phyloP scores from a whole-genome alignment of 2,888 invertebrate genomes.

The Caenorhabditis sp. region DNA sequence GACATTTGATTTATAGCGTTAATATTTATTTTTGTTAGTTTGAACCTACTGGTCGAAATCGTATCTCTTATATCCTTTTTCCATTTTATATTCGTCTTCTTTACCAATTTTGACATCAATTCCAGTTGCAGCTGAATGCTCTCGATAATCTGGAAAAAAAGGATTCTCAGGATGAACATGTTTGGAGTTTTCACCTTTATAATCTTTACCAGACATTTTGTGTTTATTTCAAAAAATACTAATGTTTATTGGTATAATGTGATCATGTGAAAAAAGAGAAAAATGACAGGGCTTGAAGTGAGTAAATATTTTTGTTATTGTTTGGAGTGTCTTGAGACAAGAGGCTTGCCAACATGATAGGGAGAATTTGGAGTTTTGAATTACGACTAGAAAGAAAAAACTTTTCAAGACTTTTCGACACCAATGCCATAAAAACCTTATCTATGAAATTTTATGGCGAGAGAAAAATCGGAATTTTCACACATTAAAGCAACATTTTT shows the following conservation, averaged over 20 bases:
- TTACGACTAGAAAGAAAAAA: too few relatives aligned
- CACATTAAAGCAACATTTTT: too few relatives aligned
- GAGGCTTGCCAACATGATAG: too few relatives aligned
- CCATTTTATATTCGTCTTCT: not conserved
- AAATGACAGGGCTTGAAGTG: not conserved
- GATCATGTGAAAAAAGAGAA: not conserved
- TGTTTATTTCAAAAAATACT: not conserved
- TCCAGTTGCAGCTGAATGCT: not conserved
- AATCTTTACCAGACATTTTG: not conserved
- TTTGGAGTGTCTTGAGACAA: not conserved
- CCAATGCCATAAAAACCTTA: too few relatives aligned
- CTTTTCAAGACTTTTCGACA: too few relatives aligned
- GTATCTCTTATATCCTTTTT: slow-evolving; percentile 4
- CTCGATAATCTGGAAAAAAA: slow-evolving; percentile 9
- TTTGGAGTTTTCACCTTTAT: not conserved
- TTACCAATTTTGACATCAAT: not conserved
- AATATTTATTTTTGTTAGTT: not conserved
- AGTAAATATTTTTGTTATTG: not conserved
- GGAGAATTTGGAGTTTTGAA: too few relatives aligned
- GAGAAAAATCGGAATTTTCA: too few relatives aligned
- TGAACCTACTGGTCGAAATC: slow-evolving; percentile 4
- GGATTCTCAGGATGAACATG: not conserved
- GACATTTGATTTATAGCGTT: not conserved
- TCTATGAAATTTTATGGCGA: too few relatives aligned
- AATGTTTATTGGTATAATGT: not conserved